phyloP scores from a whole-genome alignment of 2,797 vertebrate genomes.

The Melanogrammus aeglefinus region DNA sequence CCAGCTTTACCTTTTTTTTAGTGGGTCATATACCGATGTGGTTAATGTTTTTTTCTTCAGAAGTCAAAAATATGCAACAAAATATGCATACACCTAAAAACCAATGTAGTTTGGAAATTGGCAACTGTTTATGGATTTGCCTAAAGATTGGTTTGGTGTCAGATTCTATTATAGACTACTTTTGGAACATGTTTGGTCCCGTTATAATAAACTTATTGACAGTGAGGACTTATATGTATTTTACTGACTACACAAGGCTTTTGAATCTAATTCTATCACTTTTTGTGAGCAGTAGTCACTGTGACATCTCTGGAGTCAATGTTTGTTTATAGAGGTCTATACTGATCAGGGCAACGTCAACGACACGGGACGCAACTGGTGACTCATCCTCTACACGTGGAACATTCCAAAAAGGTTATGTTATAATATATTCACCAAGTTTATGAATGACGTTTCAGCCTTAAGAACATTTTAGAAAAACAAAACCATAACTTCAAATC shows the following conservation, averaged over 20 bases:
- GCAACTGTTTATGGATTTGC: not conserved
- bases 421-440: too few species aligned
- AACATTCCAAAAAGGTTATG: not conserved
- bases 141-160: not conserved
- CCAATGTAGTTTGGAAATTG: too few species aligned
- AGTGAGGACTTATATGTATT: not conserved
- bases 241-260: not conserved
- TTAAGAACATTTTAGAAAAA: too few species aligned
- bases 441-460: too few species aligned
- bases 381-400: not conserved
- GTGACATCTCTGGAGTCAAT: not conserved
- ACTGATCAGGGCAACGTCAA: not conserved
- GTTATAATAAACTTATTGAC: not conserved
- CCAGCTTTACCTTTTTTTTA: not conserved
- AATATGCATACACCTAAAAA: too few species aligned
- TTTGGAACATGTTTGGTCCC: not conserved
- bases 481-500: not conserved
- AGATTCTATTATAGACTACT: not conserved
- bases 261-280: not conserved
- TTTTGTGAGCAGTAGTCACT: not conserved
- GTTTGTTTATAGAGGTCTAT: not conserved
- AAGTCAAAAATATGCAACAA: too few species aligned
- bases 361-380: not conserved
- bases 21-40: not conserved
- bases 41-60: not conserved